Evolutionary conservation across 1,140 invertebrate genomes (phyloP).

Genomic region (Magallana ariakensis): DNA sequence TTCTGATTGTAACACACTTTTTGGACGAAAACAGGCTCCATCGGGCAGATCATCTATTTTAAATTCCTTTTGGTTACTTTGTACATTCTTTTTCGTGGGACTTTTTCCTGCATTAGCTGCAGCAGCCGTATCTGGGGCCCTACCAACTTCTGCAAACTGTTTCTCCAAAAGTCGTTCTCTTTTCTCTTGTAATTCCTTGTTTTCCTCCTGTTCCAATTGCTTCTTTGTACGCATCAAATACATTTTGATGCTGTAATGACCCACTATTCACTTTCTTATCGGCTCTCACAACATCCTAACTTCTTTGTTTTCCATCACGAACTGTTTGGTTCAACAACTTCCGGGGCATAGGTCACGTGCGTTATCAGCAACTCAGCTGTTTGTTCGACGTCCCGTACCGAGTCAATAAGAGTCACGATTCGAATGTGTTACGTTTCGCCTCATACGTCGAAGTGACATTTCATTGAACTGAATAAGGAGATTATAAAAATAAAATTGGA

Average conservation of each 20-base stretch:
- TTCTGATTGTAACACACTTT: slow-evolving; percentile 51
- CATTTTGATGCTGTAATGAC: slow-evolving; percentile 53
- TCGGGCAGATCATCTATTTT: slow-evolving; percentile 68
- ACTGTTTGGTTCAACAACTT: slow-evolving; percentile 36
- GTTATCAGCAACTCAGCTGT: slow-evolving; percentile 37
- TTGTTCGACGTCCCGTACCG: slow-evolving; percentile 8
- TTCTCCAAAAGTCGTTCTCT: slow-evolving; percentile 56
- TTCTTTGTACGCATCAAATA: slow-evolving; percentile 71
- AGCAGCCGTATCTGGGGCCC: slow-evolving; percentile 35
- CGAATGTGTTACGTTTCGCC: neutral
- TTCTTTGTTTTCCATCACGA: slow-evolving; percentile 36
- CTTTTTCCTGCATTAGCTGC: slow-evolving; percentile 43
- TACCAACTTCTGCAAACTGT: slow-evolving; percentile 41
- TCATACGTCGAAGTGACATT: neutral
- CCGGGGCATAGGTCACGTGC: slow-evolving; percentile 22
- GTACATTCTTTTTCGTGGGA: slow-evolving; percentile 52
- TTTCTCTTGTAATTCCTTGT: slow-evolving; percentile 57
- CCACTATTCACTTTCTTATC: slow-evolving; percentile 27
- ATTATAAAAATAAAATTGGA: slow-evolving; percentile 11
- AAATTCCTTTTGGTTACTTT: neutral
- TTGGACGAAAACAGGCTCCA: slow-evolving; percentile 69
- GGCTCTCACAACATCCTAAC: slow-evolving; percentile 32
- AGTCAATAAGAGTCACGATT: neutral
- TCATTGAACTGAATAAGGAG: slow-evolving; percentile 31
- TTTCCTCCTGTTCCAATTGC: slow-evolving; percentile 65